Conservation (phyloP, 2,888 invertebrate species). For the Ophioninae sp. region DNA sequence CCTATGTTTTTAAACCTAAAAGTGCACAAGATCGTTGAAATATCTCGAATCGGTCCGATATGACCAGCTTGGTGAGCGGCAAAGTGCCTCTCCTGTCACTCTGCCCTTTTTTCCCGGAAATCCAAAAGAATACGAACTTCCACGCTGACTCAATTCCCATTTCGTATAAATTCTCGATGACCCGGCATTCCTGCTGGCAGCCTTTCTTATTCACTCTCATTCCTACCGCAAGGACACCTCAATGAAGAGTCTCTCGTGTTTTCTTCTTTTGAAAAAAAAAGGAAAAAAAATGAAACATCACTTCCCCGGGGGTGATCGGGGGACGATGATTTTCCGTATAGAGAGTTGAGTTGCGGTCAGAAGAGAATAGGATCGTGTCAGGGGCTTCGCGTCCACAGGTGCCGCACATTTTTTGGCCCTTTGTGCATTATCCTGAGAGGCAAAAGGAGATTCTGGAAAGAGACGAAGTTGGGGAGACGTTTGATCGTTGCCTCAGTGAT, state of each 20-base stretch:
- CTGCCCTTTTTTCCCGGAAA: neutral
- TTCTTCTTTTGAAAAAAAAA: neutral
- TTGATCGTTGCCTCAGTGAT: conserved; percentile 34
- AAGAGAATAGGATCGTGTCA: conserved; percentile 33
- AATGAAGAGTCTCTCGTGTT: neutral
- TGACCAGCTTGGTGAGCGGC: too few relatives aligned
- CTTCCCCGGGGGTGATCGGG: neutral
- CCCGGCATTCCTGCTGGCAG: conserved; percentile 1
- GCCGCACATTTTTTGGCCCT: conserved; percentile 37
- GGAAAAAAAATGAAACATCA: too few relatives aligned
- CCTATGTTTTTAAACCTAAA: too few relatives aligned
- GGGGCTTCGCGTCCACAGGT: conserved; percentile 45
- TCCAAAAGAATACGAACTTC: conserved; percentile 16
- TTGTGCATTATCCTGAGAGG: conserved; percentile 15
- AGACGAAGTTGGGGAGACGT: conserved; percentile 4
- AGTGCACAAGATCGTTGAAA: too few relatives aligned
- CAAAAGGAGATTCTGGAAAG: neutral
- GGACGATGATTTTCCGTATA: conserved; percentile 50
- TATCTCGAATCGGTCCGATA: too few relatives aligned
- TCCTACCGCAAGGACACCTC: conserved; percentile 1
- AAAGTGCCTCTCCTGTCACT: neutral
- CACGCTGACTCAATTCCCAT: conserved; percentile 24
- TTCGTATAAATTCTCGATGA: conserved; percentile 1
- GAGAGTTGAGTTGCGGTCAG: conserved; percentile 54
- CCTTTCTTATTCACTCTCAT: neutral